phyloP scores from a whole-genome alignment of 2,113 vertebrate species.

The Neogobius melanostomus region DNA sequence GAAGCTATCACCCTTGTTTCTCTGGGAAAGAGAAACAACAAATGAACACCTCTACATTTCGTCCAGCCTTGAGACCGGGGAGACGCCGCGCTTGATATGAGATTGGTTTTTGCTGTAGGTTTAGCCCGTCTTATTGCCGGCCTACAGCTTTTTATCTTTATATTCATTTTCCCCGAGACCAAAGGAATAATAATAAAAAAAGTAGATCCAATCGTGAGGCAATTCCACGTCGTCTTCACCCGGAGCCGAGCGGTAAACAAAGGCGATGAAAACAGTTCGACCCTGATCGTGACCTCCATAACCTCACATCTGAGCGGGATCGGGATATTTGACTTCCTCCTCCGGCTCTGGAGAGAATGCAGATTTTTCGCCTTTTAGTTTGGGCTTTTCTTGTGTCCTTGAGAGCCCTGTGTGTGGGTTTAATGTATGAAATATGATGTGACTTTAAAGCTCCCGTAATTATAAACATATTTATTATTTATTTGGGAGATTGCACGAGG shows the following conservation, averaged over 20 bases:
- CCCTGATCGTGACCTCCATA: slow-evolving; percentile 26
- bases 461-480: too few species aligned
- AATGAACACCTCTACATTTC: slow-evolving; percentile 15
- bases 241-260: slow-evolving; percentile 44
- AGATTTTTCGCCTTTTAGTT: slow-evolving; percentile 23
- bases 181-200: not conserved
- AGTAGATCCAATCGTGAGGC: slow-evolving; percentile 56
- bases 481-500: too few species aligned
- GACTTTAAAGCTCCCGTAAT: not conserved
- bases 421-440: not conserved
- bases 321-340: slow-evolving; percentile 12
- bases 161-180: slow-evolving; percentile 49
- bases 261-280: slow-evolving; percentile 50
- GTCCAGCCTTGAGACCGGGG: slow-evolving; percentile 28
- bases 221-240: slow-evolving; percentile 55
- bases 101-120: slow-evolving; percentile 60
- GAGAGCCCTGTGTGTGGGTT: not conserved
- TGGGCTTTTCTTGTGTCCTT: not conserved
- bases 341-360: slow-evolving; percentile 9
- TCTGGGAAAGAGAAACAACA: slow-evolving; percentile 18
- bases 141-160: slow-evolving; percentile 50
- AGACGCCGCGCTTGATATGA: slow-evolving; percentile 52
- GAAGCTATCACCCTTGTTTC: slow-evolving; percentile 41
- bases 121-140: slow-evolving; percentile 39
- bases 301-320: slow-evolving; percentile 14